Evolutionary conservation across 1,140 invertebrate species (phyloP).

Genomic region (Phenacoccus solenopsis): DNA sequence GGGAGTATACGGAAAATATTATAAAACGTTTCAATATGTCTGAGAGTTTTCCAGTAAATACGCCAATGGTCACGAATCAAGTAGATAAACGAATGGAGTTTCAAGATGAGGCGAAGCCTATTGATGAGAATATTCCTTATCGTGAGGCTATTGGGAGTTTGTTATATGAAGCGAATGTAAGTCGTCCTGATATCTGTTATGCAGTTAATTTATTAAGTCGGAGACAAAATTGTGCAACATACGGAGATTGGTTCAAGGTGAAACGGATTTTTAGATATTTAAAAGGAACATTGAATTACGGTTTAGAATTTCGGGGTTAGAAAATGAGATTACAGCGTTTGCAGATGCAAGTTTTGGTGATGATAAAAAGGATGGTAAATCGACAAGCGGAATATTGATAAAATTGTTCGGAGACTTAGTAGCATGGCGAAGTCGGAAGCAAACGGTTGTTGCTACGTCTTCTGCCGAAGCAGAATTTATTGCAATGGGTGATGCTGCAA

Average conservation of each 20-base stretch:
- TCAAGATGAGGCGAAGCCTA: not conserved
- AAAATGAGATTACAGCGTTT: too few species aligned
- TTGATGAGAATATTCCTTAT: too few species aligned
- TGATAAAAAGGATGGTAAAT: too few species aligned
- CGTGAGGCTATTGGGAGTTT: conserved; percentile 20
- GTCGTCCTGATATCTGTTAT: conserved; percentile 24
- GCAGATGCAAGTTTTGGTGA: too few species aligned
- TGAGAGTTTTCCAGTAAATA: conserved; percentile 1
- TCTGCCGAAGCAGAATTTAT: too few species aligned
- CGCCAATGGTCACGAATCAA: not conserved
- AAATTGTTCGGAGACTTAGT: too few species aligned
- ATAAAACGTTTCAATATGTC: conserved; percentile 4
- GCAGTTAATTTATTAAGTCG: conserved; percentile 25
- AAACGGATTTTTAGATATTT: conserved; percentile 30
- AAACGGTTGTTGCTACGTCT: too few species aligned
- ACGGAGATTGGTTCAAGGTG: conserved; percentile 24
- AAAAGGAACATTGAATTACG: conserved; percentile 27
- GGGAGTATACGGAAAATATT: not conserved
- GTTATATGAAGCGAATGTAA: too few species aligned
- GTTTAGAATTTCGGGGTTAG: too few species aligned
- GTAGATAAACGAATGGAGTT: conserved; percentile 19
- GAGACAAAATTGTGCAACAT: conserved; percentile 24
- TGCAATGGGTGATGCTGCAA: too few species aligned
- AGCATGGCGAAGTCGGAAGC: too few species aligned
- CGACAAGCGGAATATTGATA: too few species aligned